Base-by-base conservation (phyloP, 2,113 vertebrate species). In the Antigone vipio region DNA sequence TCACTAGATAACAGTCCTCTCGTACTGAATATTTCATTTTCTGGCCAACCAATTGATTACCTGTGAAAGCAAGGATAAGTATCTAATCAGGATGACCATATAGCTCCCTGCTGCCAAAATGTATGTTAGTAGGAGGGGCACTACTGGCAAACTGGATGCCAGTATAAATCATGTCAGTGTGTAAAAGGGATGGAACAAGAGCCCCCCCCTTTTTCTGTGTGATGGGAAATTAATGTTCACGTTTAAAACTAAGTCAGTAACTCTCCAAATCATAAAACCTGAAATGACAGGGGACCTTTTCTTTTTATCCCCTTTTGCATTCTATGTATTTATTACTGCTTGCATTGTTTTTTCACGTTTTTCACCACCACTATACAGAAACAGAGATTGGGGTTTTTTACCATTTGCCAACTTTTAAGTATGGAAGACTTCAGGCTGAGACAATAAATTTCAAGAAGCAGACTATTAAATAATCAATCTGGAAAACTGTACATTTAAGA, bases 271-370 rank as follows among this genome's bases (percentile, higher is more conserved):
- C 9, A 56, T 26, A 34, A 72, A 38, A 38, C 12, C 5, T 45
- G 29, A 64, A 89, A 71, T 7, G 44, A 17, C 0, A 6, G 15
- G 9, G 4, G 6, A 63, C 16, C 2, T 2, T 15, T 5, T 56
- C 42, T 38, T 16, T 23, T 14, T 1, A 5, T 2, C 15, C 6
- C 6, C 8, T 56, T 81, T 38, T 30, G 32, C 18, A 18, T 13
- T 50, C 47, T 38, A 67, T 34, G n/a, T 52, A 49, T 66, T 80
- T 83, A n/a, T 38, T 55, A 45, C 17, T 59, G 21, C 5, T 38
- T 35, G 7, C 9, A 55, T 4, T 67, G 19, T 8, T 44, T 22
- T 85, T 55, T 55, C 30, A 76, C 52, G 11, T 15, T 91, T 75
- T 72, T 52, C 44, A 38, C 7, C 23, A 68, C 9, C 49, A 24